Evolutionary conservation across 2,113 vertebrate species (phyloP).

Genomic region (Dicentrarchus labrax): DNA sequence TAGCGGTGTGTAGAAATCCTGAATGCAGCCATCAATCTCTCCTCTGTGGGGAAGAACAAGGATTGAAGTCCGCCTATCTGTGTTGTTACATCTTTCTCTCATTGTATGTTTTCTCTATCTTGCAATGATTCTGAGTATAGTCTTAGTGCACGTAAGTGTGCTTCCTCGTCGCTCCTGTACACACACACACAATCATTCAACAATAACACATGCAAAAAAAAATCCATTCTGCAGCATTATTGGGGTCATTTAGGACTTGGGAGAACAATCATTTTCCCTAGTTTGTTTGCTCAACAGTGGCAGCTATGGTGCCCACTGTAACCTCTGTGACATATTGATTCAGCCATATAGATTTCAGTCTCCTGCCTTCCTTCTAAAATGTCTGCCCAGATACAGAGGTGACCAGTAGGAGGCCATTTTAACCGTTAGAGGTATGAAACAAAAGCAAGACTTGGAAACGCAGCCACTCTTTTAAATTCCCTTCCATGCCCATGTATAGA

Average conservation of each 20-base stretch:
- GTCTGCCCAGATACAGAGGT: slow-evolving; percentile 72
- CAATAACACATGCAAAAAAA: slow-evolving; percentile 36
- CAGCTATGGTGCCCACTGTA: slow-evolving; percentile 52
- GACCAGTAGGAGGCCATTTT: slow-evolving; percentile 66
- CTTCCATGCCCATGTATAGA: background rate
- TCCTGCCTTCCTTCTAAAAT: slow-evolving; percentile 62
- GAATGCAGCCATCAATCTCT: slow-evolving; percentile 78
- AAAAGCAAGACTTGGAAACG: background rate
- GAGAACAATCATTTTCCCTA: slow-evolving; percentile 58
- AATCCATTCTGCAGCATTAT: slow-evolving; percentile 58
- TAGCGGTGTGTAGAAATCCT: slow-evolving; percentile 80
- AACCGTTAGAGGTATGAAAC: slow-evolving; percentile 16
- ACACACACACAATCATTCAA: background rate
- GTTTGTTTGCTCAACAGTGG: slow-evolving; percentile 71
- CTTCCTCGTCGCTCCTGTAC: background rate
- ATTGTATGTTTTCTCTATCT: too few species aligned
- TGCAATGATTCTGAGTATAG: background rate
- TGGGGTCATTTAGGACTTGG: slow-evolving; percentile 50
- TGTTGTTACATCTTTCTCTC: slow-evolving; percentile 15
- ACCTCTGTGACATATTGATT: slow-evolving; percentile 75
- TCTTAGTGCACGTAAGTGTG: background rate
- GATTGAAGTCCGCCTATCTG: slow-evolving; percentile 52
- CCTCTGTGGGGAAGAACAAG: slow-evolving; percentile 36
- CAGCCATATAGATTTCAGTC: slow-evolving; percentile 62
- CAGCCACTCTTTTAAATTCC: background rate